Conservation (phyloP, 1,140 invertebrate species). For the Plectrocnemia conspersa region DNA sequence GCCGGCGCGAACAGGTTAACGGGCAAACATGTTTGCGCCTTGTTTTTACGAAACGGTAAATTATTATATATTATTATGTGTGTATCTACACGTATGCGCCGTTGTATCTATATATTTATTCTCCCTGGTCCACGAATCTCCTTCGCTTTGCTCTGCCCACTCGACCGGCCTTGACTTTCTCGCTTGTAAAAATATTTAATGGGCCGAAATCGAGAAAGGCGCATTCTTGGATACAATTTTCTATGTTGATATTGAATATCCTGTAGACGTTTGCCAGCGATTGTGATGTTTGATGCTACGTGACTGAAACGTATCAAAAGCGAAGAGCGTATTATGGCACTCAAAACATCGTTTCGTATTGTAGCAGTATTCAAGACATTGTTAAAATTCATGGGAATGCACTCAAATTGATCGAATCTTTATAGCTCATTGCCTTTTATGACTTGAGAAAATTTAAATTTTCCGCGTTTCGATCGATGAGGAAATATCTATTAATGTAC, state of each 20-base stretch:
- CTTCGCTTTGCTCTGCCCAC: neutral
- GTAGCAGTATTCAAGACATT: too few relatives aligned
- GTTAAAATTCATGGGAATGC: too few relatives aligned
- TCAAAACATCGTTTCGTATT: too few relatives aligned
- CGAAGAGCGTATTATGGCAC: too few relatives aligned
- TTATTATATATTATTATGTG: too few relatives aligned
- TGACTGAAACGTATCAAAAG: neutral
- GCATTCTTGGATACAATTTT: neutral
- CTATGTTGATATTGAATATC: neutral
- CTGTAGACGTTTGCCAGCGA: neutral
- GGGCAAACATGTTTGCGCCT: constrained; percentile 11
- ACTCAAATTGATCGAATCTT: too few relatives aligned
- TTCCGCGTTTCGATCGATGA: neutral
- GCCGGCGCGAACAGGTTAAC: constrained; percentile 4
- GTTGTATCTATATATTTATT: constrained; percentile 9
- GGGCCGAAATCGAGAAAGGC: neutral
- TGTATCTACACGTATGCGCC: too few relatives aligned
- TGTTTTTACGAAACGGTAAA: constrained; percentile 14
- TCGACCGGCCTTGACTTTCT: constrained; percentile 12
- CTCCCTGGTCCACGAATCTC: neutral
- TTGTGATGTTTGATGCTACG: neutral
- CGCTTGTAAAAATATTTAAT: neutral
- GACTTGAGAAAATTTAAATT: too few relatives aligned
- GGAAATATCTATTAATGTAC: neutral
- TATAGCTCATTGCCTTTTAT: too few relatives aligned